Evolutionary conservation across 2,113 vertebrate genomes (phyloP), one percentile per base, ranked within the genome.

Genomic region (Grantiella picta): DNA sequence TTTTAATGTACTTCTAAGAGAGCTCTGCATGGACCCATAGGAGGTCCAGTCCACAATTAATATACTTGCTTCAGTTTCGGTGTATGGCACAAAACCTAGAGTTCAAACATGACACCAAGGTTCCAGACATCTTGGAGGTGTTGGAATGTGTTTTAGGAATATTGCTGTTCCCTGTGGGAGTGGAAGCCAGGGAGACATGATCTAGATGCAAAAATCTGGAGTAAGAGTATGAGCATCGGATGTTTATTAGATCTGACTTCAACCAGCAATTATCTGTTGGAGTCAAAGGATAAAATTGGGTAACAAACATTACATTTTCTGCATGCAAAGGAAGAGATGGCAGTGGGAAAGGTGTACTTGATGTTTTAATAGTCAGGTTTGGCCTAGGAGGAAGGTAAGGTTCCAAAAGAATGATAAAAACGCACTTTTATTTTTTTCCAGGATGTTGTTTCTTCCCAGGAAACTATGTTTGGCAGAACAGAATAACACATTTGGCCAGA

Each of bases 331-430:
- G 35, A 75, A 63, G 42, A 42, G 6, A 42, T 10, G 93, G 57
- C 53, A 53, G 11, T n/a, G 49, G 15, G 29, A 94, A 90, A 82
- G 38, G 49, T 8, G 1, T 4, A 65, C 10, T 82, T 72, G 31
- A 53, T 77, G 18, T 77, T 93, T 88, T 72, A 64, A 42, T 45
- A 72, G 23, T 69, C 75, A 87, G 29, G 23, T 90, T 93, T 90
- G 15, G n/a, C 44, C 79, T 65, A 60, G 69, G 17, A 88, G 59
- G 27, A 91, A 79, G 85, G 84, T 40, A 50, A 54, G 13, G 10
- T 38, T 94, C 27, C 35, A 38, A 25, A 94, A 81, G 66, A 70
- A 90, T 93, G 45, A 76, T 19, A 80, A 86, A 94, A 93, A 90
- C 82, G 75, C 9, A 33, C 6, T 1, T 64, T 31, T n/a, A 35